Evolutionary conservation across 2,113 vertebrate species (phyloP).

Genomic region (Barnardius zonarius): DNA sequence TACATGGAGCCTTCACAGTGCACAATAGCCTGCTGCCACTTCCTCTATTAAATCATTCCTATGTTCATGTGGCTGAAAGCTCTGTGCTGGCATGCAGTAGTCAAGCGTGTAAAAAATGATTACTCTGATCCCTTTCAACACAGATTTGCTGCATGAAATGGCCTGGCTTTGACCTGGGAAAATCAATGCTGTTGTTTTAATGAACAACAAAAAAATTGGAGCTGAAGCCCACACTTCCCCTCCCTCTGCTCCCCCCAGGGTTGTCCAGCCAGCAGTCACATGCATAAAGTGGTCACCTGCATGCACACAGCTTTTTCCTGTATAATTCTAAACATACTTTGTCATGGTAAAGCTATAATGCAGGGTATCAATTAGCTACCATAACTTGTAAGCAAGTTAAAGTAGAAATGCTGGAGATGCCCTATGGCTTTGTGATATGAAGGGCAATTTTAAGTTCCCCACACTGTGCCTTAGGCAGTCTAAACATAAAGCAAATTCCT

Average conservation of each 20-base stretch:
- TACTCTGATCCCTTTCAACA: slow-evolving; percentile 63
- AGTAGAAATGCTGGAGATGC: background rate
- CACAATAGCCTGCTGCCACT: slow-evolving; percentile 65
- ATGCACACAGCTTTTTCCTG: background rate
- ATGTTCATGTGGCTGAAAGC: slow-evolving; percentile 47
- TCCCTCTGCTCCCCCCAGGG: background rate
- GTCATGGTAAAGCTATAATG: background rate
- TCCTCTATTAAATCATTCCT: slow-evolving; percentile 64
- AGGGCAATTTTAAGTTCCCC: background rate
- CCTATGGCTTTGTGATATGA: background rate
- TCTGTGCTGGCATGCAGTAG: slow-evolving; percentile 28
- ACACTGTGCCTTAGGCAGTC: background rate
- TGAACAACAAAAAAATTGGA: slow-evolving; percentile 47
- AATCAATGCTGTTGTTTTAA: slow-evolving; percentile 64
- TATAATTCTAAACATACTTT: background rate
- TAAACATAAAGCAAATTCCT: slow-evolving; percentile 43
- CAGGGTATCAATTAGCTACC: slow-evolving; percentile 20
- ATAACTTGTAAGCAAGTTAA: slow-evolving; percentile 13
- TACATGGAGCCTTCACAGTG: slow-evolving; percentile 39
- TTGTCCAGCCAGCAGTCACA: background rate
- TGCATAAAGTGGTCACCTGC: background rate
- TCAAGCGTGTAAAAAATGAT: slow-evolving; percentile 67
- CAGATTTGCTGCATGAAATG: slow-evolving; percentile 56
- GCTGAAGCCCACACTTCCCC: background rate
- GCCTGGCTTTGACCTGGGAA: slow-evolving; percentile 62